Evolutionary conservation across 2,113 vertebrate genomes (phyloP), one percentile per base, ranked within the genome.

Genomic region (Lophius piscatorius): DNA sequence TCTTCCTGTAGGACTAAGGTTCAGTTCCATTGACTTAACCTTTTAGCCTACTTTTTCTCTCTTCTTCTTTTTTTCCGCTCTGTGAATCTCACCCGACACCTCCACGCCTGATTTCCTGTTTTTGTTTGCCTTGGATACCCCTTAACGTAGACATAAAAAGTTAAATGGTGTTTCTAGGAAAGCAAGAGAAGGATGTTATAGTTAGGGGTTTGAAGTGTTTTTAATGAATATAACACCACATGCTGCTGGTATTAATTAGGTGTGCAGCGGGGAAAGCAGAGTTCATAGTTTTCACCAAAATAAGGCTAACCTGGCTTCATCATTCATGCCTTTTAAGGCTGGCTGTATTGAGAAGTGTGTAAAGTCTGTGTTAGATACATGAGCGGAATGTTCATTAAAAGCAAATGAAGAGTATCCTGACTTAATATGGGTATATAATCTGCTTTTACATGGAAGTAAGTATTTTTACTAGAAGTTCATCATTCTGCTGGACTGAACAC

Each of bases 401-500:
- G 44, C n/a, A 50, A 56, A 63, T 55, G 22, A 59, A 55, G 16
- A 51, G 34, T 44, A 60, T 75, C 54, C 36, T 61, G 47, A 63
- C 26, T 59, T 42, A 26, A n/a, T 38, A 6, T 17, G 48, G 36
- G 57, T 20, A 6, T 42, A 58, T 36, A 20, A 35, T 47, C 4
- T 36, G 26, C 24, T 31, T 4, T 24, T 41, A 17, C n/a, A n/a
- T n/a, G n/a, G n/a, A n/a, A 17, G 39, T 57, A 34, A 54, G 20
- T 40, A 23, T 47, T 1, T 18, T 62, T 9, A 35, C 36, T 66
- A 23, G 40, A 23, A 50, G 9, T 23, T 58, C 22, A 23, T 26
- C 8, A 33, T 5, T n/a, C 16, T 55, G 22, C 28, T 62, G 29
- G 21, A 21, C 24, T 65, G 22, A 58, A 51, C 46, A 36, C 26